Conservation (phyloP, 2,888 invertebrate genomes). For the Coremacera marginata region DNA sequence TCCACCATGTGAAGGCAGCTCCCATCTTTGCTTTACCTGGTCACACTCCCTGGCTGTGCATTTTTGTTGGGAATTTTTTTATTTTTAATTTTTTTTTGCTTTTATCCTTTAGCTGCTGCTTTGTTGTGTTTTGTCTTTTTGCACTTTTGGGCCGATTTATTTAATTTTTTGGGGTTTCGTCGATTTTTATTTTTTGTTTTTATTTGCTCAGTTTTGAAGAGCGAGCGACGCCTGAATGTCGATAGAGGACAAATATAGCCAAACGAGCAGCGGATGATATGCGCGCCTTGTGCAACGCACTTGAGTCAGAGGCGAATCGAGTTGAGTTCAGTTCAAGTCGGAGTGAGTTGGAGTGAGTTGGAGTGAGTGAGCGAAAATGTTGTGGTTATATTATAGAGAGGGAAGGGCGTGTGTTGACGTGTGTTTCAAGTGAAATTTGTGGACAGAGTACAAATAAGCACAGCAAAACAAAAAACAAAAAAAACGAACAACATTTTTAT, state of each 20-base stretch:
- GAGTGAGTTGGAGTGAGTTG: conserved; percentile 24
- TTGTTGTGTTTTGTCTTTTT: conserved; percentile 43
- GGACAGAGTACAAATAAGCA: conserved; percentile 43
- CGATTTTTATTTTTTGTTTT: conserved; percentile 18
- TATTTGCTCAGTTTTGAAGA: conserved; percentile 36
- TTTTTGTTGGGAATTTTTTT: conserved; percentile 12
- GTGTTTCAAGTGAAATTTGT: conserved; percentile 25
- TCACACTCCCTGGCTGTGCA: neutral
- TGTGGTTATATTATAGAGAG: conserved; percentile 12
- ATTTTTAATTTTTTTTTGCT: too few relatives aligned
- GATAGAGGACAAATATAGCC: conserved; percentile 50
- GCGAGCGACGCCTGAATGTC: conserved; percentile 38
- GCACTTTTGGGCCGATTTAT: conserved; percentile 48
- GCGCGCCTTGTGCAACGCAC: conserved; percentile 45
- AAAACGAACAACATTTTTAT: neutral
- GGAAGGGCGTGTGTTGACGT: conserved; percentile 17
- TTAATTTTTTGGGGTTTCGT: conserved; percentile 30
- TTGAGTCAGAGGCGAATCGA: conserved; percentile 38
- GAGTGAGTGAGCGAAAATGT: conserved; percentile 30
- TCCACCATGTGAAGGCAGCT: neutral
- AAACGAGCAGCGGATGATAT: conserved; percentile 30
- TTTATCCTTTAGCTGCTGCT: conserved; percentile 29
- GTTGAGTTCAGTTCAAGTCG: conserved; percentile 25
- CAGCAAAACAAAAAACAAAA: conserved; percentile 16
- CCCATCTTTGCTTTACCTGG: neutral